Base-by-base conservation (phyloP, 2,888 invertebrate genomes). In the Xanthia togata region DNA sequence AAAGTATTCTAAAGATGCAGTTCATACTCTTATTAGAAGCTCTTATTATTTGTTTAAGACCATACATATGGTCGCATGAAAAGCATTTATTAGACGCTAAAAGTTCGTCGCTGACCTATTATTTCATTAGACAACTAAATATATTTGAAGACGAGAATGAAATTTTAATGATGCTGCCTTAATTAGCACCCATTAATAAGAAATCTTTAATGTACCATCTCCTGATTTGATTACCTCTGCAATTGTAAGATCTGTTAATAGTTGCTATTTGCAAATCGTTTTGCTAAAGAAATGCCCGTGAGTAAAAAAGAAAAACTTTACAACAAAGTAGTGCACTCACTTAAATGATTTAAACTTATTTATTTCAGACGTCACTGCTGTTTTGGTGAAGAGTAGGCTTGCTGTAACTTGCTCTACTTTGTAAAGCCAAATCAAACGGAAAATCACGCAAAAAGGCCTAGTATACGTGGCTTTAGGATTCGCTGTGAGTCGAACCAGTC, bases 201-300 rank as follows among this genome's bases (percentile, higher is more conserved):
- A 57, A 14, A 57, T 0, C 14, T 59, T 5, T 57, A 57, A 59
- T 26, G 6, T 17, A 17, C 8, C 26, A 6, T 1, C 50, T 69
- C 62, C 78, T 71, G 67, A 11, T 23, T 44, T n/a, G 23, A 23
- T 57, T 62, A 50, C 41, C 12, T 50, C 41, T 14, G 79, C 71
- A 71, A 79, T 63, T 12, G 8, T 26, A 20, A 38, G 55, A 68
- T 41, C 12, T 71, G 79, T 50, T 64, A 41, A 20, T 1, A 35
- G 14, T 75, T 75, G 69, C 69, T 64, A 41, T 59, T 20, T 14
- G 2, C 31, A 26, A 6, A 59, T 38, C 0, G 14, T 64, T 35
- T 47, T 57, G 1, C 35, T 17, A 20, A 70, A 1, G 0, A 26
- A 68, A 26, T 50, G 1, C 23, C n/a, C 57, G 4, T 2, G 14